Base-by-base conservation (phyloP, 2,888 invertebrate species). In the Penaeus monodon region DNA sequence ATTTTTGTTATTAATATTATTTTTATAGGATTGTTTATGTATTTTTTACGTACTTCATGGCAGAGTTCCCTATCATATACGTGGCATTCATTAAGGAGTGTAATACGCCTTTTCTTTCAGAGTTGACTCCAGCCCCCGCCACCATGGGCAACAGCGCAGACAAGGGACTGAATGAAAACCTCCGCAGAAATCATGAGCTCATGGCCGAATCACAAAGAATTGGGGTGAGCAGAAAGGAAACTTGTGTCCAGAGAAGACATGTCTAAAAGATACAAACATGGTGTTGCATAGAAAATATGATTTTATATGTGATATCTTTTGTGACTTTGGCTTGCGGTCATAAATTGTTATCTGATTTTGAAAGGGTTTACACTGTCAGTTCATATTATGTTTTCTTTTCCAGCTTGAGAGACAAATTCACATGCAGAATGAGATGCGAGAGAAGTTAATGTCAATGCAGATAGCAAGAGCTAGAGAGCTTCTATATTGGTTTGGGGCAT, bases 391-490 rank as follows among this genome's bases (percentile, higher is more conserved):
- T n/a, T 49, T 86, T 90, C 88, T 82, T 64, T 90, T 90, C 20
- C 89, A 93, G 96, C 94, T 96, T 93, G 96, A 96, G 91, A 93
- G 96, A 88, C 96, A 96, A 93, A 95, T 96, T 90, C 96, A 96
- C 91, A 94, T 96, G 94, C 95, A 95, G 92, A 95, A 95, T 92
- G 95, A 96, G 92, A 94, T 96, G 93, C 94, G 96, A 91, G 95
- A 96, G 92, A 93, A 96, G 88, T 94, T 95, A 92, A 93, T 94
- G 92, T 96, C 96, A 0, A 93, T 95, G 92, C 94, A 95, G 92
- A 94, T 96, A 88, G 95, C 96, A 0, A 94, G 94, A 91, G 94
- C 94, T 90, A 93, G 96, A 90, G 96, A 96, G 91, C 92, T 95
- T 33, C 95, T 96, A 91, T 94, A 95, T 91, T 96, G 96, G 96